These are phyloP conservation scores for Scomber japonicus DNA, from an alignment of 2,113 vertebrate species.

Conservation along the genomic window DNA sequence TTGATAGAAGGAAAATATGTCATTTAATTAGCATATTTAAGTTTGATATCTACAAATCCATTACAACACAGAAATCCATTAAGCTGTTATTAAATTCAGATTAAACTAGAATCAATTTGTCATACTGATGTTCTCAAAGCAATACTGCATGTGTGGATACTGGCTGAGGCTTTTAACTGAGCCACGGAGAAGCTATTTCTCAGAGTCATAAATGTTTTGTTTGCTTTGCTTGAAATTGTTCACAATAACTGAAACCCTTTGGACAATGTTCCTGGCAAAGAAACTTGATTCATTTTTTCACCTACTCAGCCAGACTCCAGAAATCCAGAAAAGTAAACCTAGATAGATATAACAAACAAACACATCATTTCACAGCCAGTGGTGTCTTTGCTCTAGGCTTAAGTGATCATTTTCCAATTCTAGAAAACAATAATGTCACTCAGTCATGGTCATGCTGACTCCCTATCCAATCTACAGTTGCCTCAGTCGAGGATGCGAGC, in stretches of 20 bases:
- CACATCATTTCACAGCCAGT: no score
- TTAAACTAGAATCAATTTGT: background rate
- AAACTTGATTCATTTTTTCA: background rate
- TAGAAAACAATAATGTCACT: no score
- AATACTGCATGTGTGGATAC: background rate
- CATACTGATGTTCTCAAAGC: background rate
- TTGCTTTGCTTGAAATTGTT: conserved; percentile 27
- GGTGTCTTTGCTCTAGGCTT: no score
- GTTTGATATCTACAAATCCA: background rate
- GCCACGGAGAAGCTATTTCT: background rate
- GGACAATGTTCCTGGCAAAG: no score
- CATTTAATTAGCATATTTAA: background rate
- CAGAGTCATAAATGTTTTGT: conserved; percentile 18
- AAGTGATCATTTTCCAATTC: no score
- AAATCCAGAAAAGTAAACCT: no score
- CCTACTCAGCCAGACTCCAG: no score
- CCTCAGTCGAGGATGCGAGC: no score
- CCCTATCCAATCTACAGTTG: no score
- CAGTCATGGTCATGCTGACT: no score
- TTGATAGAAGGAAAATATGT: background rate
- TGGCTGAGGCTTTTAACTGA: background rate
- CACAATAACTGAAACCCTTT: background rate
- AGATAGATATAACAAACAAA: no score
- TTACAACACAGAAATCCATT: background rate
- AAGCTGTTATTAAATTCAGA: background rate